Evolutionary conservation across 1,140 invertebrate genomes (phyloP).

Genomic region (Bombus turneri): DNA sequence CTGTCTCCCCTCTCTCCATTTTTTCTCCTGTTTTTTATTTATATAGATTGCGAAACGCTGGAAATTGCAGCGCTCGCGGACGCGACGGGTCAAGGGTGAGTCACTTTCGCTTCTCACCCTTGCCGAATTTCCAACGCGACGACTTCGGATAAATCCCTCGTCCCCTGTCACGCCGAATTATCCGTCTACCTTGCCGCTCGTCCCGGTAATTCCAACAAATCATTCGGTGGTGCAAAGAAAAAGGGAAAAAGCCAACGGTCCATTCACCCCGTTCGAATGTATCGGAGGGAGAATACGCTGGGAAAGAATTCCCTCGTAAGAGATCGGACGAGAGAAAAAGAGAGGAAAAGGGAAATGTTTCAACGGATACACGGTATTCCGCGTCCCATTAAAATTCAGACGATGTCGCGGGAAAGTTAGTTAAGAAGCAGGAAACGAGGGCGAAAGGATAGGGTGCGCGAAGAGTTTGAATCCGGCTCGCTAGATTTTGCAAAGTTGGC

Average conservation of each 20-base stretch:
- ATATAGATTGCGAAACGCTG: background rate
- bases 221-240: background rate
- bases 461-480: constrained; percentile 21
- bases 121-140: background rate
- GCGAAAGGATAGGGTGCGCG: too few relatives aligned
- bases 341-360: background rate
- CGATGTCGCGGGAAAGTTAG: background rate
- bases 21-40: background rate
- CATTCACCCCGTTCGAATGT: background rate
- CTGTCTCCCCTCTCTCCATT: too few relatives aligned
- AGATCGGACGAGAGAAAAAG: background rate
- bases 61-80: background rate
- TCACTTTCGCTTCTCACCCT: constrained; percentile 10
- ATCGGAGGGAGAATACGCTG: background rate
- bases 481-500: constrained; percentile 19
- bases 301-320: background rate
- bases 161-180: background rate
- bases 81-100: constrained; percentile 11
- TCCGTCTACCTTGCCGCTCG: too few relatives aligned
- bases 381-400: constrained; percentile 5
- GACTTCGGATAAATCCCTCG: background rate
- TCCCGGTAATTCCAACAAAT: background rate
- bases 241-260: background rate
- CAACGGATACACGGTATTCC: background rate
- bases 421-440: constrained; percentile 6